Conservation (phyloP, 2,113 vertebrate species). For the Varanus salvator region DNA sequence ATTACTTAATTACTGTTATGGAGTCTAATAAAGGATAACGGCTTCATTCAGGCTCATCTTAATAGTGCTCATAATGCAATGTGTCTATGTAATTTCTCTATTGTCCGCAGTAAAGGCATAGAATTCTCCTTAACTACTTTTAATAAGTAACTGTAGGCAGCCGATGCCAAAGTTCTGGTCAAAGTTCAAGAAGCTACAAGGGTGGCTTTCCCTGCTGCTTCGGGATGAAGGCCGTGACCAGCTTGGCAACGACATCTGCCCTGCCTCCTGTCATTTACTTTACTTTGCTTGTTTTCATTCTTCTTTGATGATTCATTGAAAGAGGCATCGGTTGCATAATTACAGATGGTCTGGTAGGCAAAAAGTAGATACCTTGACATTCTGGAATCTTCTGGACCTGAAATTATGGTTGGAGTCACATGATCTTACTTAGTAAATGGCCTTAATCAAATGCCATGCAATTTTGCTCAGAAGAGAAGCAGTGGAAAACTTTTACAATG, state of each 20-base stretch:
- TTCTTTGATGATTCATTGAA: neutral
- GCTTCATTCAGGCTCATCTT: neutral
- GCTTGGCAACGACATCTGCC: conserved; percentile 21
- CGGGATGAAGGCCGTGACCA: conserved; percentile 15
- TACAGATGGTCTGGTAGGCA: neutral
- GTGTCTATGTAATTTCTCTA: neutral
- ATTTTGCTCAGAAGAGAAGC: neutral
- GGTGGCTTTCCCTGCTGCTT: neutral
- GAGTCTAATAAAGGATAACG: neutral
- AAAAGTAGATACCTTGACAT: neutral
- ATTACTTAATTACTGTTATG: conserved; percentile 23
- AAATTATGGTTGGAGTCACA: neutral
- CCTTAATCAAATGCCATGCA: neutral
- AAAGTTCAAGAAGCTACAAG: neutral
- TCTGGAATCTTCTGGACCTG: neutral
- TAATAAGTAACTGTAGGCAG: neutral
- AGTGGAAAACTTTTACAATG: neutral
- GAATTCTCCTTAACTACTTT: neutral
- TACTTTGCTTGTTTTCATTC: conserved; percentile 12
- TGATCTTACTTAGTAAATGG: neutral
- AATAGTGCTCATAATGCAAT: neutral
- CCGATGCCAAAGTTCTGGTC: neutral
- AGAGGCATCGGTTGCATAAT: neutral
- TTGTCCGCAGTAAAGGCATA: neutral
- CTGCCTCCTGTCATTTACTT: neutral